These are phyloP conservation scores for Microtus ochrogaster DNA, from an alignment of 2,113 vertebrate genomes.

Conservation along the genomic window DNA sequence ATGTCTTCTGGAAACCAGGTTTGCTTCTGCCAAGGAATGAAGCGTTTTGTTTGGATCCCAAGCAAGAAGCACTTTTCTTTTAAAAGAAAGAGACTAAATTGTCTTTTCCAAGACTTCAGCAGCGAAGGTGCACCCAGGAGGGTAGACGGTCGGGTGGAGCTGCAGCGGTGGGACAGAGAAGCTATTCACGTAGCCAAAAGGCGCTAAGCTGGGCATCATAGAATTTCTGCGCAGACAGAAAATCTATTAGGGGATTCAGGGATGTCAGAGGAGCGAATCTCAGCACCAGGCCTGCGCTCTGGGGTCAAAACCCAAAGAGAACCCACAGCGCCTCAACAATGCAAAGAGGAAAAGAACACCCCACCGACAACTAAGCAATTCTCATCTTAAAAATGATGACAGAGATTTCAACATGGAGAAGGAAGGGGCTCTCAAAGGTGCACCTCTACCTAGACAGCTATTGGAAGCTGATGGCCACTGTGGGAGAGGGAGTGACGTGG, in stretches of 20 bases:
- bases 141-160: not conserved
- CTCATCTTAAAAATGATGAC: not conserved
- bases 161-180: not conserved
- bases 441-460: not conserved
- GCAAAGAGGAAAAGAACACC: not conserved
- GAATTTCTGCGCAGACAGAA: not conserved
- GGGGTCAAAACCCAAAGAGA: not conserved
- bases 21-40: not conserved
- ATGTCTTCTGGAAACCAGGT: not conserved
- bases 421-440: no score
- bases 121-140: slow-evolving; percentile 29
- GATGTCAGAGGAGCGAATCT: not conserved
- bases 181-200: not conserved
- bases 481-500: not conserved
- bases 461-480: no score
- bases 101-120: not conserved
- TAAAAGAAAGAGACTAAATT: slow-evolving; percentile 39
- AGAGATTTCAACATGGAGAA: not conserved
- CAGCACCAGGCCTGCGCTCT: not conserved
- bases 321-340: not conserved
- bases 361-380: not conserved
- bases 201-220: not conserved
- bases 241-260: not conserved
- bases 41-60: slow-evolving; percentile 22
- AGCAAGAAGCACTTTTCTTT: slow-evolving; percentile 48